A percentile compares a stretch with the other conserved stretches of the same genome.
Evolutionary conservation across 2,113 vertebrate species (phyloP).

Genomic region (Hypomesus transpacificus): DNA sequence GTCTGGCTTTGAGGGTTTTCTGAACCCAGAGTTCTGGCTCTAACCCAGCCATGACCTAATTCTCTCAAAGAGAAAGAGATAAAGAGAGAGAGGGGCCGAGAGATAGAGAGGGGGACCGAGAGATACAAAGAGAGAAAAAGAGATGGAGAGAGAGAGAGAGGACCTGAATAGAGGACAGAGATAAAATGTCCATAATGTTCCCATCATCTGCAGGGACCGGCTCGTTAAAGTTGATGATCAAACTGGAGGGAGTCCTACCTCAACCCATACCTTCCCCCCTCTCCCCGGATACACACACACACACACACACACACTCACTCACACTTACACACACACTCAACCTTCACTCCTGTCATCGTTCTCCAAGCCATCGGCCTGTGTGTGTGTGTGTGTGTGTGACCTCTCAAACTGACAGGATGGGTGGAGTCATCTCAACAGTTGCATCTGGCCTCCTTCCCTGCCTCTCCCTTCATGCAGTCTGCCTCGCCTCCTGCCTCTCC

Average conservation of each 20-base stretch:
- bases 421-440: background rate
- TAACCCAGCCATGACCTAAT: slow-evolving; percentile 3
- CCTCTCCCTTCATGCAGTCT: no score
- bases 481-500: no score
- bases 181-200: background rate
- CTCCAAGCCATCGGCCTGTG: background rate
- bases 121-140: background rate
- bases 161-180: background rate
- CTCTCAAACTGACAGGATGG: background rate
- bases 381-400: no score
- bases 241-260: background rate
- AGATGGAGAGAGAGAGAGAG: background rate
- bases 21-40: background rate
- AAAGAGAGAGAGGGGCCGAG: background rate
- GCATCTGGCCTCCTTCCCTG: no score
- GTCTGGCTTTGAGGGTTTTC: background rate
- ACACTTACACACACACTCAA: background rate
- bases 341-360: background rate
- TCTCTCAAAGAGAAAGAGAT: background rate
- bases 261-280: background rate
- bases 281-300: background rate
- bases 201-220: background rate
- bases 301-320: slow-evolving; percentile 6
- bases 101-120: background rate
- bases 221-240: slow-evolving; percentile 6